phyloP scores from a whole-genome alignment of 2,888 invertebrate genomes.

The Trilocha varians region DNA sequence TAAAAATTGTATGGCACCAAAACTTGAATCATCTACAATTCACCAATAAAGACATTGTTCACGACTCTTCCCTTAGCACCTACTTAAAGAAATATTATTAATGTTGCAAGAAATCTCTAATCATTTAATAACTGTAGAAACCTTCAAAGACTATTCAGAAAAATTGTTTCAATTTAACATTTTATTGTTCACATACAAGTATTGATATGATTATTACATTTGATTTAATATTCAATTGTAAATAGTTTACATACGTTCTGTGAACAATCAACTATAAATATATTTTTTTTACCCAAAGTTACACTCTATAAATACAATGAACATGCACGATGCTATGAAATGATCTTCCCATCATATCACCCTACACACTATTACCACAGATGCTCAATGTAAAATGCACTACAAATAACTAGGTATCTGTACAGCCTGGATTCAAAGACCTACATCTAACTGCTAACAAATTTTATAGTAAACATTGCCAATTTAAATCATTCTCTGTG shows the following conservation, averaged over 20 bases:
- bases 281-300: slow-evolving; percentile 10
- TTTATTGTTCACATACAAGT: slow-evolving; percentile 28
- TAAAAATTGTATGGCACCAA: slow-evolving; percentile 41
- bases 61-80: slow-evolving; percentile 10
- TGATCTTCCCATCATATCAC: slow-evolving; percentile 44
- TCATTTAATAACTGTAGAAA: slow-evolving; percentile 9
- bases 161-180: slow-evolving; percentile 18
- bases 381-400: slow-evolving; percentile 66
- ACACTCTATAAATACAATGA: slow-evolving; percentile 23
- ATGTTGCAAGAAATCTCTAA: slow-evolving; percentile 6
- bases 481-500: slow-evolving; percentile 29
- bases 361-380: slow-evolving; percentile 59
- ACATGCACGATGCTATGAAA: slow-evolving; percentile 36
- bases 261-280: neutral
- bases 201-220: slow-evolving; percentile 37
- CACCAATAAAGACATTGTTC: slow-evolving; percentile 24
- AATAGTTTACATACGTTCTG: slow-evolving; percentile 3
- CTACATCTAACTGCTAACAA: slow-evolving; percentile 67
- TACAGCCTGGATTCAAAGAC: slow-evolving; percentile 67
- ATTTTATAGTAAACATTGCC: slow-evolving; percentile 53
- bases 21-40: slow-evolving; percentile 11
- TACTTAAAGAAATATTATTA: slow-evolving; percentile 11
- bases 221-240: slow-evolving; percentile 4
- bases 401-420: slow-evolving; percentile 67
- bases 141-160: slow-evolving; percentile 11